Base-by-base conservation (phyloP, 2,888 invertebrate genomes). In the Diarsia dahlii region DNA sequence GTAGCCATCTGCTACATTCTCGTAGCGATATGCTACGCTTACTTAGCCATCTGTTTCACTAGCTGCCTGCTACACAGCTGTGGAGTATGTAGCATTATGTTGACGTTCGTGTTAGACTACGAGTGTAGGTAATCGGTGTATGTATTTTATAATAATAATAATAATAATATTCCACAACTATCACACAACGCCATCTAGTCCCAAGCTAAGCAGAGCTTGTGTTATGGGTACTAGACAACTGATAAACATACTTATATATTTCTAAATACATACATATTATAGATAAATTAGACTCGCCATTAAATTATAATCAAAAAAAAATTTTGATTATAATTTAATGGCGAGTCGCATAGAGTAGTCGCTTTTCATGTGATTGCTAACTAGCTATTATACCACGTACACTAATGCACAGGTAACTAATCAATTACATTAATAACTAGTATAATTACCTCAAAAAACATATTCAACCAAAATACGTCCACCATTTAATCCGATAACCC, bases 401-500 rank as follows among this genome's bases (percentile, higher is more conserved):
- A 67, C 63, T 18, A n/a, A 60, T 46, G 60, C 12, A 63, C 46
- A 50, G 3, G 15, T 20, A 67, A 18, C 15, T 74, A 67, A 78
- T 82, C 64, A 65, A 58, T 81, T 72, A 73, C 46, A 83, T 71
- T 79, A 62, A 83, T 80, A 52, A 65, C 70, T 73, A 70, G 6
- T 63, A 66, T 56, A 50, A 67, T 48, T 74, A 74, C 48, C 48
- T 39, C 52, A 46, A 74, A 75, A 72, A 71, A 73, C 62, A 71
- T 69, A 80, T 80, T 71, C 48, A 78, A 67, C 71, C 60, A 63
- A 86, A 76, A 81, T 76, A 69, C 62, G 46, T n/a, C 45, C 73
- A 76, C 64, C 82, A 78, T 83, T 84, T 80, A 82, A 84, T 82
- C 76, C 68, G 78, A 78, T 80, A 87, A 84, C 81, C 80, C 52